These are phyloP conservation scores for Megalopta genalis DNA, from an alignment of 1,140 invertebrate genomes.

Conservation along the genomic window DNA sequence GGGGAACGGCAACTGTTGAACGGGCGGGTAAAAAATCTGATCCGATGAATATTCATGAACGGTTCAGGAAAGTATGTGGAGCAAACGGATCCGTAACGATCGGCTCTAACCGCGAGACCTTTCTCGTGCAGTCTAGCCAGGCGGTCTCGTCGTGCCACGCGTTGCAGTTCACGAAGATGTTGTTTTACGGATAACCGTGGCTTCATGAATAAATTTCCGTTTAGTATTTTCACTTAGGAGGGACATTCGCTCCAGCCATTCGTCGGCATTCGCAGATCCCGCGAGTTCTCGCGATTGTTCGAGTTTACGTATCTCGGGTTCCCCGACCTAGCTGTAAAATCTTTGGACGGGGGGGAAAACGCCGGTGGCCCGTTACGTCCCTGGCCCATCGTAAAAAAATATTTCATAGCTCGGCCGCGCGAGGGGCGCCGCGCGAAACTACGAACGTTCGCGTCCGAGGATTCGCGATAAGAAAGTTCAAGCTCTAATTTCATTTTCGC, in stretches of 20 bases:
- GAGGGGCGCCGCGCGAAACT: neutral
- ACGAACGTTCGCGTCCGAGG: neutral
- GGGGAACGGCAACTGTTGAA: too few relatives aligned
- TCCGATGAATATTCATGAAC: conserved; percentile 49
- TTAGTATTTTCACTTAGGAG: conserved; percentile 37
- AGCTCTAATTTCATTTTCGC: conserved; percentile 8
- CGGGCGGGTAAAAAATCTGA: neutral
- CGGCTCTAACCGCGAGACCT: neutral
- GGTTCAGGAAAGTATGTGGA: conserved; percentile 5
- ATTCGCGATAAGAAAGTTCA: neutral
- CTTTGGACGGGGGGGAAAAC: conserved; percentile 12
- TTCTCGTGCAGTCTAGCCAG: too few relatives aligned
- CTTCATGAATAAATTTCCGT: conserved; percentile 59
- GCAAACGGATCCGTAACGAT: conserved; percentile 6
- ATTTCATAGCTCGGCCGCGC: neutral
- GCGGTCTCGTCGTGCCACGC: neutral
- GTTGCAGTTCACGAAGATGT: conserved; percentile 8
- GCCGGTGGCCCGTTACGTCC: conserved; percentile 5
- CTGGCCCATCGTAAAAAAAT: conserved; percentile 21
- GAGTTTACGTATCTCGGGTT: conserved; percentile 43
- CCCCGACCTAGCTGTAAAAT: conserved; percentile 19
- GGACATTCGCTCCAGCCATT: neutral
- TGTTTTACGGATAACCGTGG: conserved; percentile 23
- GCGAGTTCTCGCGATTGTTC: conserved; percentile 40
- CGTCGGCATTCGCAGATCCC: conserved; percentile 7